A percentile compares a stretch with the other conserved stretches of the same genome.
Conservation (phyloP, 2,888 invertebrate genomes). For the Callyntrura sp. region DNA sequence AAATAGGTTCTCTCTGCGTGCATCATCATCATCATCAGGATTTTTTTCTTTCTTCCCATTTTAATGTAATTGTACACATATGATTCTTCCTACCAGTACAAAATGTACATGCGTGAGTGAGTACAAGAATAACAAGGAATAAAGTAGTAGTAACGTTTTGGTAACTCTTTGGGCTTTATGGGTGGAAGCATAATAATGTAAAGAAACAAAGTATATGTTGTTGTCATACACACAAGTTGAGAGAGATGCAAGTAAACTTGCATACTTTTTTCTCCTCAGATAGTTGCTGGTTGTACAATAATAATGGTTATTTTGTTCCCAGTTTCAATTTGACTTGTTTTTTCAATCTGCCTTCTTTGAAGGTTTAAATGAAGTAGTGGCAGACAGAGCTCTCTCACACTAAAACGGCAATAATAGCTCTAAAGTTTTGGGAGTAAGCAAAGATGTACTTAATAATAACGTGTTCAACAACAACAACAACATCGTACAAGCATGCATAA, state of each 20-base stretch:
- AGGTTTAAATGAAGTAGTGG: slow-evolving; percentile 34
- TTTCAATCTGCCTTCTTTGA: slow-evolving; percentile 53
- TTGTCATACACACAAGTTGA: background rate
- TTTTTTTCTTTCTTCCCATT: slow-evolving; percentile 32
- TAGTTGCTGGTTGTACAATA: background rate
- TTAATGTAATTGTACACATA: slow-evolving; percentile 48
- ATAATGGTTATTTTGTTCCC: slow-evolving; percentile 59
- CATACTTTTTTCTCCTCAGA: slow-evolving; percentile 1
- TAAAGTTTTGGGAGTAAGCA: background rate
- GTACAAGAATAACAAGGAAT: background rate
- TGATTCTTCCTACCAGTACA: background rate
- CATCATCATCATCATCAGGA: slow-evolving; percentile 19
- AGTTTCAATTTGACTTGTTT: slow-evolving; percentile 57
- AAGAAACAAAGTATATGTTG: background rate
- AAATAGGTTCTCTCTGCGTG: slow-evolving; percentile 8
- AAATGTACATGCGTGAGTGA: background rate
- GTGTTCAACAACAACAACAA: background rate
- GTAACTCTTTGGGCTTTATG: too few relatives aligned
- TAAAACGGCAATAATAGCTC: background rate
- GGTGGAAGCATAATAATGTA: background rate
- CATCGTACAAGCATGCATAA: slow-evolving; percentile 2
- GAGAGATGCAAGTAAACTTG: too few relatives aligned
- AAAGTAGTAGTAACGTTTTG: background rate
- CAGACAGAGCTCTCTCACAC: background rate
- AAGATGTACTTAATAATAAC: slow-evolving; percentile 5